Evolutionary conservation across 2,113 vertebrate species (phyloP).

Genomic region (Odocoileus hemionus): DNA sequence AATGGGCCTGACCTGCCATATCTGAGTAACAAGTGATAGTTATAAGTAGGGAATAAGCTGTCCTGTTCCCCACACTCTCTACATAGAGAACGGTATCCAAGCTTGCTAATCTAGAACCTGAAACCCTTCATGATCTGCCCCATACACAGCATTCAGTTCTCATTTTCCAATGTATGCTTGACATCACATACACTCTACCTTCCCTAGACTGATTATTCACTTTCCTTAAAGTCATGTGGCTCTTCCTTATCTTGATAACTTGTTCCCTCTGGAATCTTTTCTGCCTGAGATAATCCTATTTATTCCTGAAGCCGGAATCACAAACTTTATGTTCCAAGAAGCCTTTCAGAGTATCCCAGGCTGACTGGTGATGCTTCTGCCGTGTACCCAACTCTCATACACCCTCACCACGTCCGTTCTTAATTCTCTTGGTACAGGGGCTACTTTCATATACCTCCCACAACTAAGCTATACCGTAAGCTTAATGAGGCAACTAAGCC

Average conservation of each 20-base stretch:
- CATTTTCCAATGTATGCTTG: neutral
- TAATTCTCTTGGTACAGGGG: neutral
- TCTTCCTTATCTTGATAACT: neutral
- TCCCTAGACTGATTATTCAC: neutral
- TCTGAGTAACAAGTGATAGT: neutral
- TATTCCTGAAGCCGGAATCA: neutral
- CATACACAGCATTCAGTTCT: neutral
- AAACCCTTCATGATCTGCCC: neutral
- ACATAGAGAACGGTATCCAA: neutral
- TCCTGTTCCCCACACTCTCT: neutral
- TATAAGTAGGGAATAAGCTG: neutral
- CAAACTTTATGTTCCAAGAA: neutral
- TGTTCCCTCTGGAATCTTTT: neutral
- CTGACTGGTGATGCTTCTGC: neutral
- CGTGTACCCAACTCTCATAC: neutral
- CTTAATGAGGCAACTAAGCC: neutral
- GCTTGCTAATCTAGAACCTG: neutral
- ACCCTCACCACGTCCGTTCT: neutral
- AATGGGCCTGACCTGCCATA: neutral
- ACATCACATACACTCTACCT: neutral
- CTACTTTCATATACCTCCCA: neutral
- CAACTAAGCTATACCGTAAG: neutral
- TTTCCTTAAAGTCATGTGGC: neutral
- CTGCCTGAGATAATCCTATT: neutral
- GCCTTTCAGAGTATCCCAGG: neutral